Percentiles rank a stretch among this genome's conserved stretches.
phyloP scores from a whole-genome alignment of 2,888 invertebrate genomes.

The Leucophenga montana region DNA sequence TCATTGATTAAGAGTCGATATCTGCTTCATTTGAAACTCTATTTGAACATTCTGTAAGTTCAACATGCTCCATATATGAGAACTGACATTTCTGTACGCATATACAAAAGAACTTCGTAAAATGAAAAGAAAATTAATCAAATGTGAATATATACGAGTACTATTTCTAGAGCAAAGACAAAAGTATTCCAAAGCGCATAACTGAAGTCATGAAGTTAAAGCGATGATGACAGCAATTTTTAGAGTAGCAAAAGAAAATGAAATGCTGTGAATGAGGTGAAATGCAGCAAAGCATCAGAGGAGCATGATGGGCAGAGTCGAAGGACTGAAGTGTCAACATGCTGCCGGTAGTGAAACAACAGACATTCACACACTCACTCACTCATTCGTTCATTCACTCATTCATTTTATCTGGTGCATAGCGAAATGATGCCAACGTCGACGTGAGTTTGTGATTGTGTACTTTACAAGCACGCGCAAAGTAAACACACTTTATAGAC shows the following conservation, averaged over 20 bases:
- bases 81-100: too few species aligned
- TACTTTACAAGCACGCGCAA: slow-evolving; percentile 6
- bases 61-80: too few species aligned
- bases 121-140: slow-evolving; percentile 10
- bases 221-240: too few species aligned
- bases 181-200: background rate
- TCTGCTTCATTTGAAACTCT: too few species aligned
- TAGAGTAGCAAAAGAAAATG: too few species aligned
- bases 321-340: slow-evolving; percentile 22
- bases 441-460: background rate
- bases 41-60: too few species aligned
- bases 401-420: slow-evolving; percentile 5
- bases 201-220: background rate
- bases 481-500: slow-evolving; percentile 14
- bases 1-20: too few species aligned
- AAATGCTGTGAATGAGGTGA: background rate
- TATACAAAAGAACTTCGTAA: too few species aligned
- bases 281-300: background rate
- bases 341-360: slow-evolving; percentile 33
- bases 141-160: slow-evolving; percentile 7
- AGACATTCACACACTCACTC: background rate
- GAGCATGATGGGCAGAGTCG: slow-evolving; percentile 2
- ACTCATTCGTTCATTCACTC: slow-evolving; percentile 24
- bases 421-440: background rate
- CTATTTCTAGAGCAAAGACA: background rate